A percentile compares a stretch with the other conserved stretches of the same genome.
Conservation (phyloP, 1,140 invertebrate genomes). For the Myzus persicae region DNA sequence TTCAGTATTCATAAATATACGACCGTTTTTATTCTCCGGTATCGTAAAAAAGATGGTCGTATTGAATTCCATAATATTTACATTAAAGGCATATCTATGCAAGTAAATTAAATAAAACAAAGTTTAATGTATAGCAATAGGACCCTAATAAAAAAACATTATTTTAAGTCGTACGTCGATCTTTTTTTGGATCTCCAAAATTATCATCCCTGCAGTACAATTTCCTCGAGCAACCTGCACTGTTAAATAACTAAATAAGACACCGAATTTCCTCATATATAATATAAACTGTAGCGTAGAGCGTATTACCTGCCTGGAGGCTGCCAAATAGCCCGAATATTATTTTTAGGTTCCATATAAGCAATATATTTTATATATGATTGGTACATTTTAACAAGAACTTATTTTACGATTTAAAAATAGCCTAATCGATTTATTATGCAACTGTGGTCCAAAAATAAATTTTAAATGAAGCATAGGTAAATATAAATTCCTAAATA, state of each 20-base stretch:
- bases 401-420: neutral
- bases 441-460: neutral
- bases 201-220: neutral
- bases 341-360: too few relatives aligned
- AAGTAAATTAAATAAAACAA: neutral
- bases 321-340: neutral
- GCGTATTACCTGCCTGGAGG: neutral
- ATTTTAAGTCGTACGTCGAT: neutral
- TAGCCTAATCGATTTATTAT: neutral
- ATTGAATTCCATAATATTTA: neutral
- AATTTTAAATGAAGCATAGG: neutral
- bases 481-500: neutral
- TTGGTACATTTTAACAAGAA: neutral
- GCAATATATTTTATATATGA: neutral
- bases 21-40: neutral
- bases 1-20: neutral
- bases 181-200: neutral
- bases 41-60: neutral
- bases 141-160: neutral
- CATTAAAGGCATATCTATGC: neutral
- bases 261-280: neutral
- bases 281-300: neutral
- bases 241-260: constrained; percentile 1
- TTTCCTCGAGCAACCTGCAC: neutral
- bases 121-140: neutral